Conservation (phyloP, 2,888 invertebrate species). For the Blera fallax region DNA sequence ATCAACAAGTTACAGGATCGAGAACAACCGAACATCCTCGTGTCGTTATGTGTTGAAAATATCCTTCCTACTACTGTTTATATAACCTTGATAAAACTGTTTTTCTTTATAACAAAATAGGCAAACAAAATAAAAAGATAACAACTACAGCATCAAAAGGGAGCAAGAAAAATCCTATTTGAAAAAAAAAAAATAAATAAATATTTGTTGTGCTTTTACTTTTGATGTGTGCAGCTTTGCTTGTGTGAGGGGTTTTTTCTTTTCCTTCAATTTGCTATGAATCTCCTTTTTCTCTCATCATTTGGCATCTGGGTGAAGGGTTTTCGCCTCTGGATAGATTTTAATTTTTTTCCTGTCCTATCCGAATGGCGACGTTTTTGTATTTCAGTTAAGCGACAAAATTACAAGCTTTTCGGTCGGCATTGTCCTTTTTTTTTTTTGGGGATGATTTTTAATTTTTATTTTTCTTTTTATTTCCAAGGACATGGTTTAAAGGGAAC, state of each 20-base stretch:
- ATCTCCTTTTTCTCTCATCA: background rate
- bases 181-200: background rate
- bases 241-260: background rate
- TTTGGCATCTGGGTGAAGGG: conserved; percentile 43
- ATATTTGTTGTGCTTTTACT: background rate
- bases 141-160: background rate
- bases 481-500: background rate
- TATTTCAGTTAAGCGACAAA: conserved; percentile 49
- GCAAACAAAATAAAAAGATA: background rate
- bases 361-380: conserved; percentile 46
- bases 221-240: background rate
- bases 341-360: conserved; percentile 17
- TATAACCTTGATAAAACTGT: conserved; percentile 40
- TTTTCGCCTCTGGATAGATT: conserved; percentile 35
- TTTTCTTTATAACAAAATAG: background rate
- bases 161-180: background rate
- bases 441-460: background rate
- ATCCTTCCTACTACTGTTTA: background rate
- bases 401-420: conserved; percentile 22
- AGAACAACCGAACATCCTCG: background rate
- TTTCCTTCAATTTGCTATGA: background rate
- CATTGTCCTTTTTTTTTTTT: background rate
- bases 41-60: conserved; percentile 11
- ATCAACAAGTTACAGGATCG: background rate
- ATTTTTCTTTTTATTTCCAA: background rate